Evolutionary conservation across 2,888 invertebrate genomes (phyloP).

Genomic region (Nycteola revayana): DNA sequence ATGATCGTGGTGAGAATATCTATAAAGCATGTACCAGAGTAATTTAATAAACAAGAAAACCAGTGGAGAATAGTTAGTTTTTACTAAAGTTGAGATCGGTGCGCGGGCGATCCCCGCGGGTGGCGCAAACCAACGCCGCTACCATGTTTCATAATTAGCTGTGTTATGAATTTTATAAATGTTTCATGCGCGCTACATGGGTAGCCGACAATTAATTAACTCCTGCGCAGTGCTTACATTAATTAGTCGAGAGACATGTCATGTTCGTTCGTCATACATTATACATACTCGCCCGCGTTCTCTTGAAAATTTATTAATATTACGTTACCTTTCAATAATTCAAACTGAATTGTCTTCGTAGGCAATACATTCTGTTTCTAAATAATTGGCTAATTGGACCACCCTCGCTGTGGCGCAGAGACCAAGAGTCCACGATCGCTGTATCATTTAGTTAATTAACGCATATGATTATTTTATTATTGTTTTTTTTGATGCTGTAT

Average conservation of each 20-base stretch:
- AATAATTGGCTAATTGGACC: slow-evolving; percentile 45
- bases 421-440: too few relatives aligned
- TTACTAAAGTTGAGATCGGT: slow-evolving; percentile 46
- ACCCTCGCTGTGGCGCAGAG: slow-evolving; percentile 45
- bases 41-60: slow-evolving; percentile 53
- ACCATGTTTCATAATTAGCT: slow-evolving; percentile 72
- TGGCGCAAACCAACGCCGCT: slow-evolving; percentile 62
- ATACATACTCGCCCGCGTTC: slow-evolving; percentile 53
- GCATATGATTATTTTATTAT: slow-evolving; percentile 55
- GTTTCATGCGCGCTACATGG: slow-evolving; percentile 69
- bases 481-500: slow-evolving; percentile 37
- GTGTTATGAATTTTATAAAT: slow-evolving; percentile 80
- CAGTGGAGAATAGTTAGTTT: slow-evolving; percentile 53
- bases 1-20: slow-evolving; percentile 37
- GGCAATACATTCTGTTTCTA: slow-evolving; percentile 20
- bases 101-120: slow-evolving; percentile 60
- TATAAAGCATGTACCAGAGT: slow-evolving; percentile 39
- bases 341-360: slow-evolving; percentile 34
- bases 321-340: slow-evolving; percentile 48
- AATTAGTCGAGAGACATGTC: slow-evolving; percentile 67
- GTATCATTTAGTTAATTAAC: slow-evolving; percentile 45
- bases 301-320: slow-evolving; percentile 56
- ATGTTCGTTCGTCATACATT: slow-evolving; percentile 66
- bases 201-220: slow-evolving; percentile 76
- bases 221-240: slow-evolving; percentile 72